Percentiles rank a stretch among this genome's conserved stretches.
These are phyloP conservation scores for Sminthurides aquaticus DNA, from an alignment of 2,888 invertebrate genomes.

Conservation along the genomic window DNA sequence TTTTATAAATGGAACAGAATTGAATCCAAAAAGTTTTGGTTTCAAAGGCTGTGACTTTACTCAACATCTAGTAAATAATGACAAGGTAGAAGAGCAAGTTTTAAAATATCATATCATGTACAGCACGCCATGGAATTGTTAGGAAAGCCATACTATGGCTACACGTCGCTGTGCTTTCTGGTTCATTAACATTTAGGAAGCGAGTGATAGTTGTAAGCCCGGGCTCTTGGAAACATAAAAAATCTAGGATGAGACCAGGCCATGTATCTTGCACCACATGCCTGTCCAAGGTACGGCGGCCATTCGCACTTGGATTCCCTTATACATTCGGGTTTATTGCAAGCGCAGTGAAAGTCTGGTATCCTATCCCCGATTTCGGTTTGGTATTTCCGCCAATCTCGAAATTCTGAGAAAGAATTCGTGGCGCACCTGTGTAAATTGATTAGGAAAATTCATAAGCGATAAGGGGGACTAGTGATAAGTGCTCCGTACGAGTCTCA, in stretches of 20 bases:
- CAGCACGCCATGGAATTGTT: too few relatives aligned
- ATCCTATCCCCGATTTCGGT: constrained; percentile 29
- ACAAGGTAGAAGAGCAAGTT: too few relatives aligned
- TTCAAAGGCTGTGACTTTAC: too few relatives aligned
- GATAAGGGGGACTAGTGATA: too few relatives aligned
- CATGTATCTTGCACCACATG: constrained; percentile 37
- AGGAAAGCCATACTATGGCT: too few relatives aligned
- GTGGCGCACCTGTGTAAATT: constrained; percentile 25
- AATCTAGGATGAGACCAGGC: constrained; percentile 36
- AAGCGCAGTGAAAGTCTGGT: constrained; percentile 32
- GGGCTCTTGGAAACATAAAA: constrained; percentile 31
- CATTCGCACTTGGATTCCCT: constrained; percentile 25
- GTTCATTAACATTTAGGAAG: neutral
- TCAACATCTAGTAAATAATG: too few relatives aligned
- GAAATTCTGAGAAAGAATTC: constrained; percentile 31
- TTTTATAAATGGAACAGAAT: too few relatives aligned
- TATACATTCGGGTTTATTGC: constrained; percentile 26
- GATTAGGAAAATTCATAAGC: neutral
- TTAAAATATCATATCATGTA: too few relatives aligned
- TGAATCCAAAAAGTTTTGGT: too few relatives aligned
- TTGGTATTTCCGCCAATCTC: constrained; percentile 40
- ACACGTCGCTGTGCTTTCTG: too few relatives aligned
- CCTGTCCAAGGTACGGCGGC: constrained; percentile 38
- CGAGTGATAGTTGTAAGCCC: constrained; percentile 30
- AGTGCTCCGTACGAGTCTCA: too few relatives aligned